Percentiles rank a stretch among this genome's conserved stretches.
Conservation (phyloP, 92 coral and sea anemone species). For the Pocillopora meandrina region DNA sequence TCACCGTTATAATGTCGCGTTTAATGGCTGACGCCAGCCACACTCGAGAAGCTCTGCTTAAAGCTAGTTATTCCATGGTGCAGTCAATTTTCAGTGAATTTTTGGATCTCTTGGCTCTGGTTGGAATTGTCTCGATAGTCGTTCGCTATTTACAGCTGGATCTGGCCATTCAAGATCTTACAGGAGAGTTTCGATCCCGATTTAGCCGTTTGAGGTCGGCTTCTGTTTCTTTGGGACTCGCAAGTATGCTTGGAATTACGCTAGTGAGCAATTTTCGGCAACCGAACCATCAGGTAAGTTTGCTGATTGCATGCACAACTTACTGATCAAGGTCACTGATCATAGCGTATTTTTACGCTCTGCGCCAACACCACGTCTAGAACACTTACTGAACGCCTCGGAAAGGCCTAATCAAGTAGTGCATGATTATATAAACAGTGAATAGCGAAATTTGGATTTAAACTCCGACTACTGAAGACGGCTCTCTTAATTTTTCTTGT, state of each 20-base stretch:
- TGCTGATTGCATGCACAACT: neutral
- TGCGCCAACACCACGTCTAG: too few species aligned
- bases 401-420: too few species aligned
- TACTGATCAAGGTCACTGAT: too few species aligned
- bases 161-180: conserved; percentile 26
- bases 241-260: conserved; percentile 65
- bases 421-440: too few species aligned
- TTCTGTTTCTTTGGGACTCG: conserved; percentile 57
- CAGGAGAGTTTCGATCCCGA: conserved; percentile 8
- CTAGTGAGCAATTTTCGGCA: conserved; percentile 68
- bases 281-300: neutral
- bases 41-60: neutral
- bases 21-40: neutral
- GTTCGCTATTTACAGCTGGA: conserved; percentile 74
- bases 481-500: too few species aligned
- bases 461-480: too few species aligned
- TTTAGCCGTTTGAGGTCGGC: conserved; percentile 56
- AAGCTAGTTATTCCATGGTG: neutral
- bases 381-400: too few species aligned
- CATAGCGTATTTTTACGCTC: too few species aligned
- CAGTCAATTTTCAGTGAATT: conserved; percentile 2
- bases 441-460: too few species aligned
- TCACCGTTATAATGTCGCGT: neutral
- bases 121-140: neutral
- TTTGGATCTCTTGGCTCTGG: conserved; percentile 3